Evolutionary conservation across 2,113 vertebrate species (phyloP).

Genomic region (Tautogolabrus adspersus): DNA sequence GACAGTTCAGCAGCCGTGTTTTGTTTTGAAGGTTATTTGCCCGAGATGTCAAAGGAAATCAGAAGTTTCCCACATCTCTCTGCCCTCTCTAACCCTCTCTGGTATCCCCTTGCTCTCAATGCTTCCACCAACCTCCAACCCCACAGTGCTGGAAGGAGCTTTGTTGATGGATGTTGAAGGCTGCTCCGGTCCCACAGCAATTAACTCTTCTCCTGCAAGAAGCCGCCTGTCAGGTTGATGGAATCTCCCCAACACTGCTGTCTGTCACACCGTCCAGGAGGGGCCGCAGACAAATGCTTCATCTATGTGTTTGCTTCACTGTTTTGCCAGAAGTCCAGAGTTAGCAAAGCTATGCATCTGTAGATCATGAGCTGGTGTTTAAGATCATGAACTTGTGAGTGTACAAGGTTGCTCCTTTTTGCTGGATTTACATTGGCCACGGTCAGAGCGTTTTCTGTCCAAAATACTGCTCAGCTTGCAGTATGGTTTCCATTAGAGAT

Average conservation of each 20-base stretch:
- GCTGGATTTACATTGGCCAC: background rate
- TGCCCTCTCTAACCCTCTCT: slow-evolving; percentile 66
- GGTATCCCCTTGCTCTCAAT: slow-evolving; percentile 56
- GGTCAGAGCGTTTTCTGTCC: too few species aligned
- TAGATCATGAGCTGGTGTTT: background rate
- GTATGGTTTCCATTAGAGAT: too few species aligned
- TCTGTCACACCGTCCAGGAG: slow-evolving; percentile 74
- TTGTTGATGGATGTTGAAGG: slow-evolving; percentile 82
- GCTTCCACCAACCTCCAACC: slow-evolving; percentile 74
- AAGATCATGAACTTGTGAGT: background rate
- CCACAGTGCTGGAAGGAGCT: slow-evolving; percentile 70
- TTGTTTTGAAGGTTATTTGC: slow-evolving; percentile 75
- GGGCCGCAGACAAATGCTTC: slow-evolving; percentile 76
- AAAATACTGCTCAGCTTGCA: too few species aligned
- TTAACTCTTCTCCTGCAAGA: slow-evolving; percentile 83
- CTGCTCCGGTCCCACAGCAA: slow-evolving; percentile 81
- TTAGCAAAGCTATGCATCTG: background rate
- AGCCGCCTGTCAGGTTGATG: slow-evolving; percentile 80
- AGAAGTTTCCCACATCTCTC: slow-evolving; percentile 69
- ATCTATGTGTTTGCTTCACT: slow-evolving; percentile 76
- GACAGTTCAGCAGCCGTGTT: slow-evolving; percentile 51
- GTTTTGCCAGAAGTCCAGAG: slow-evolving; percentile 67
- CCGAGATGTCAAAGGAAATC: slow-evolving; percentile 75
- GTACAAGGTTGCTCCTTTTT: background rate
- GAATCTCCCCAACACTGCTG: slow-evolving; percentile 72